Percentiles rank a stretch among this genome's conserved stretches.
Conservation (phyloP, 2,888 invertebrate genomes). For the Operophtera brumata region DNA sequence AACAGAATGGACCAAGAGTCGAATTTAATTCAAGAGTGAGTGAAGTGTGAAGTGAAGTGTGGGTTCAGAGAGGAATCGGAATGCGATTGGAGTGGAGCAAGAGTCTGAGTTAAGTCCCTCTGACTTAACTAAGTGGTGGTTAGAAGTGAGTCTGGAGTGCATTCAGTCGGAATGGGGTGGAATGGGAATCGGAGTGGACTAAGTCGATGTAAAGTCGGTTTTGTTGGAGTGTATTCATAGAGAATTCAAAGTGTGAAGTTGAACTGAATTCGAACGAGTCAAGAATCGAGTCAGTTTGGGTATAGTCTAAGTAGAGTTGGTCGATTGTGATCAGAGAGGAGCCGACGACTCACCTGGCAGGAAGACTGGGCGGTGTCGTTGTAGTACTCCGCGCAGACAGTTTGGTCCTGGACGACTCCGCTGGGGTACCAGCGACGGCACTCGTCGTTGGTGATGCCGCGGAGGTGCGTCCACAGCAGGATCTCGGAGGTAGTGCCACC, state of each 20-base stretch:
- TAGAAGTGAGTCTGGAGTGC: too few relatives aligned
- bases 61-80: too few relatives aligned
- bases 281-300: neutral
- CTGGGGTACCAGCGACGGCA: constrained; percentile 58
- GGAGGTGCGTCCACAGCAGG: constrained; percentile 70
- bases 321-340: neutral
- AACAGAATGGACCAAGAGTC: too few relatives aligned
- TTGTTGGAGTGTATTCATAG: neutral
- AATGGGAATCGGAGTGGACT: neutral
- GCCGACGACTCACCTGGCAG: constrained; percentile 60
- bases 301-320: too few relatives aligned
- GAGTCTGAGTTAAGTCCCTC: too few relatives aligned
- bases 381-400: constrained; percentile 61
- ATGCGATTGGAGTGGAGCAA: too few relatives aligned
- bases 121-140: too few relatives aligned
- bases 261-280: neutral
- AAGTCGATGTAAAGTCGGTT: neutral
- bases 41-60: too few relatives aligned
- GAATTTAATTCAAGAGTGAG: too few relatives aligned
- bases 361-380: constrained; percentile 66
- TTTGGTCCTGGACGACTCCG: constrained; percentile 45
- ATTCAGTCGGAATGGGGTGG: neutral
- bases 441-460: constrained; percentile 58
- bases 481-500: constrained; percentile 62
- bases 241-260: neutral